phyloP scores from a whole-genome alignment of 2,888 invertebrate genomes.

The Cerastis leucographa region DNA sequence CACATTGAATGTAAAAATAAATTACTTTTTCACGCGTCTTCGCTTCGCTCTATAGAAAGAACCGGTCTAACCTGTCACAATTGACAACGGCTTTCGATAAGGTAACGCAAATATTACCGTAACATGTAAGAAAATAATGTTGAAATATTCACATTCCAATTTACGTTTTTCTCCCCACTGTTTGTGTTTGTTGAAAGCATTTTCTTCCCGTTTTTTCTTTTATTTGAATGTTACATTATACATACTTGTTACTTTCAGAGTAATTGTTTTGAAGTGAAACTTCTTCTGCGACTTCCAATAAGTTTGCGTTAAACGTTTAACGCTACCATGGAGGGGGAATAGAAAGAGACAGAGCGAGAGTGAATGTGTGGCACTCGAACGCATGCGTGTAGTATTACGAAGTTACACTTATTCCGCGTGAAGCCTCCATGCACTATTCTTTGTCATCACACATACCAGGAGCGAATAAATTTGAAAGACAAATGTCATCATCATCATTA shows the following conservation, averaged over 20 bases:
- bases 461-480: constrained; percentile 6
- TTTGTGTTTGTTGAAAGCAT: constrained; percentile 51
- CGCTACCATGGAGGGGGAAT: too few species aligned
- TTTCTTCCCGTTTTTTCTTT: constrained; percentile 18
- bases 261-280: too few species aligned
- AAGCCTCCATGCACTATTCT: too few species aligned
- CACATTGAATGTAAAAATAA: not conserved
- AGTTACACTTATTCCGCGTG: too few species aligned
- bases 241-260: constrained; percentile 13
- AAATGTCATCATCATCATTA: not conserved
- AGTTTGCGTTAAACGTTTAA: too few species aligned
- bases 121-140: constrained; percentile 45
- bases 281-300: too few species aligned
- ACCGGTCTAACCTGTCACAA: constrained; percentile 27
- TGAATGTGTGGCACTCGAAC: too few species aligned
- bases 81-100: constrained; percentile 46
- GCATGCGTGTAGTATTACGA: too few species aligned
- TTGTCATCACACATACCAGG: constrained; percentile 1
- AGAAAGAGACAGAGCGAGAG: too few species aligned
- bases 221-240: constrained; percentile 27
- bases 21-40: constrained; percentile 13
- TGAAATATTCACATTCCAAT: constrained; percentile 59
- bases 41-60: not conserved
- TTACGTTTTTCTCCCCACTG: constrained; percentile 39
- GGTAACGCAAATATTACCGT: constrained; percentile 42